These are phyloP conservation scores for Hirtodrosophila histrioides DNA, from an alignment of 2,888 invertebrate species.

Conservation along the genomic window DNA sequence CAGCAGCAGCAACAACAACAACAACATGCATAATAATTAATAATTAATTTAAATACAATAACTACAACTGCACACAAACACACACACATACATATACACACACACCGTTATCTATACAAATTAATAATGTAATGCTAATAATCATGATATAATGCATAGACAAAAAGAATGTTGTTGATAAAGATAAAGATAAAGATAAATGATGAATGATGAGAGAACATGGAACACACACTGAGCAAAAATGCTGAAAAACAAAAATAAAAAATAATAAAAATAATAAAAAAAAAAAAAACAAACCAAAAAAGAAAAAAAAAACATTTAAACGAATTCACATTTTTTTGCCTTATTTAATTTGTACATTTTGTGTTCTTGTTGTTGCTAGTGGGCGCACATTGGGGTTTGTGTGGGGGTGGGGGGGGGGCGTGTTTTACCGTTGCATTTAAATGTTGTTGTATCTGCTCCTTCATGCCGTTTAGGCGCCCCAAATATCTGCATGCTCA, in stretches of 20 bases:
- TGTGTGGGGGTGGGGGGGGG: background rate
- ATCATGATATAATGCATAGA: constrained; percentile 34
- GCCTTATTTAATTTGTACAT: constrained; percentile 40
- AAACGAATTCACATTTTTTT: constrained; percentile 48
- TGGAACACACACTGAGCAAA: constrained; percentile 54
- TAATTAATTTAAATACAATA: constrained; percentile 30
- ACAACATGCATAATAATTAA: constrained; percentile 26
- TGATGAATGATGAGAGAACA: constrained; percentile 16
- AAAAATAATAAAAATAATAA: constrained; percentile 62
- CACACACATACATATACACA: constrained; percentile 29
- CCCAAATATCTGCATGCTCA: constrained; percentile 48
- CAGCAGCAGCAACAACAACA: constrained; percentile 21
- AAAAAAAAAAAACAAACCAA: constrained; percentile 44
- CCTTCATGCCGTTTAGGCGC: constrained; percentile 19
- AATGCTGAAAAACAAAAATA: constrained; percentile 65
- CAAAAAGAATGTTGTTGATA: constrained; percentile 48
- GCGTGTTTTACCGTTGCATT: constrained; percentile 3
- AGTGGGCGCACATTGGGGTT: constrained; percentile 10
- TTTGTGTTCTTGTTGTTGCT: constrained; percentile 56
- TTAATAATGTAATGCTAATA: constrained; percentile 45
- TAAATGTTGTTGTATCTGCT: constrained; percentile 23
- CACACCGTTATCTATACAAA: constrained; percentile 35
- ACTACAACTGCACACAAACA: constrained; percentile 8
- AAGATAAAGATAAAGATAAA: constrained; percentile 24
- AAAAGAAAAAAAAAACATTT: constrained; percentile 45